Evolutionary conservation across 2,888 invertebrate species (phyloP).

Genomic region (Tachina lurida): DNA sequence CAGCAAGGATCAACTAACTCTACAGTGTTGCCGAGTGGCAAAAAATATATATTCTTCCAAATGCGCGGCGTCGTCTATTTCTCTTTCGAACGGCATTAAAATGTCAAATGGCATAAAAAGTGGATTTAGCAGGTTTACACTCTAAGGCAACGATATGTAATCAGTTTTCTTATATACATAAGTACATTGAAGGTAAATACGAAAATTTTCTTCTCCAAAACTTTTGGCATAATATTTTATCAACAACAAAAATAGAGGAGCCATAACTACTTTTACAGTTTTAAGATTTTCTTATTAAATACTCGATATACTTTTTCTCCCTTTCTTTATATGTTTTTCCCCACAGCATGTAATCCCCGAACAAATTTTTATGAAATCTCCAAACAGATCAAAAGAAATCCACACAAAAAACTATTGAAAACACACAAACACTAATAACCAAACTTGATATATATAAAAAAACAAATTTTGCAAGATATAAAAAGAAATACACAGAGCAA

Average conservation of each 20-base stretch:
- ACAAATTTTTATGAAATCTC: slow-evolving; percentile 69
- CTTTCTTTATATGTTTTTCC: not conserved
- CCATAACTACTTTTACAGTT: slow-evolving; percentile 7
- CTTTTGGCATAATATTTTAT: slow-evolving; percentile 6
- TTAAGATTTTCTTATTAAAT: slow-evolving; percentile 38
- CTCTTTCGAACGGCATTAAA: no score
- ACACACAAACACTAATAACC: slow-evolving; percentile 26
- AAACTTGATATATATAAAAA: slow-evolving; percentile 5
- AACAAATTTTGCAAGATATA: slow-evolving; percentile 48
- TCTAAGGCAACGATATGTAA: slow-evolving; percentile 31
- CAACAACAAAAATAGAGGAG: not conserved
- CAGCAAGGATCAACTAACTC: no score
- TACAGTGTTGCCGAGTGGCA: no score
- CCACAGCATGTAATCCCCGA: slow-evolving; percentile 61
- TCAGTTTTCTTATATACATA: slow-evolving; percentile 65
- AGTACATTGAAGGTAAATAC: slow-evolving; percentile 21
- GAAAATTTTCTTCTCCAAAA: slow-evolving; percentile 2
- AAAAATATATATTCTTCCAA: no score
- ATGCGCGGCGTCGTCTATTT: no score
- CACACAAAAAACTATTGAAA: slow-evolving; percentile 24
- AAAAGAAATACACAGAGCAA: slow-evolving; percentile 25
- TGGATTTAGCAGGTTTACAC: not conserved
- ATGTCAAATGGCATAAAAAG: no score
- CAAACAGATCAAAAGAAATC: slow-evolving; percentile 59
- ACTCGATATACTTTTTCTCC: not conserved